Evolutionary conservation across 2,113 vertebrate species (phyloP).

Genomic region (Pituophis catenifer): DNA sequence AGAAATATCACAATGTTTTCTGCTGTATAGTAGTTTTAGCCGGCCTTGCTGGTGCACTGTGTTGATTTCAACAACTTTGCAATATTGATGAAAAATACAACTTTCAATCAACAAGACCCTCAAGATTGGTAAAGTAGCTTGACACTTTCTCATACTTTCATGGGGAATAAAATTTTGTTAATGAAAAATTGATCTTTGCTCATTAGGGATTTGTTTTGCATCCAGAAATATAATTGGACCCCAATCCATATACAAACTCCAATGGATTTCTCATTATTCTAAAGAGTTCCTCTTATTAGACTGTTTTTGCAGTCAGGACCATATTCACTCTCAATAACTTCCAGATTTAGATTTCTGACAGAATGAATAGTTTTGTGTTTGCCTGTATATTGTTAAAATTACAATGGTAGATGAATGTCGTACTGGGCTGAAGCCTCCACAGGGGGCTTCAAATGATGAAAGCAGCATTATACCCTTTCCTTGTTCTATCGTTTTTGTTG

Average conservation of each 20-base stretch:
- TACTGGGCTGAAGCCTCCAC: too few relatives aligned
- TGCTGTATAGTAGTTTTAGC: background rate
- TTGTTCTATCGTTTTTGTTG: background rate
- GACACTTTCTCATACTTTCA: background rate
- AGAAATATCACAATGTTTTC: background rate
- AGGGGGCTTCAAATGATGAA: background rate
- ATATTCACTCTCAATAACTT: background rate
- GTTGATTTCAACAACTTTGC: background rate
- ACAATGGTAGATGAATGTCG: background rate
- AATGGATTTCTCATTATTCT: too few relatives aligned
- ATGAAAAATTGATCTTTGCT: background rate
- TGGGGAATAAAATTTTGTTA: background rate
- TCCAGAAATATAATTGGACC: background rate
- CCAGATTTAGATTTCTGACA: background rate
- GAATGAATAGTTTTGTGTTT: background rate
- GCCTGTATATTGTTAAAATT: background rate
- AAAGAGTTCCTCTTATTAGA: background rate
- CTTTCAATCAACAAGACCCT: background rate
- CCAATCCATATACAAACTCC: too few relatives aligned
- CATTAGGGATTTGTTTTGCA: background rate
- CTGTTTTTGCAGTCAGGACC: background rate
- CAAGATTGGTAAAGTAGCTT: background rate
- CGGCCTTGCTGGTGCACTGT: background rate
- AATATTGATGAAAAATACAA: background rate
- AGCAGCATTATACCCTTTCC: background rate